A percentile compares a stretch with the other conserved stretches of the same genome.
Evolutionary conservation across 2,113 vertebrate species (phyloP).

Genomic region (Gadus chalcogrammus): DNA sequence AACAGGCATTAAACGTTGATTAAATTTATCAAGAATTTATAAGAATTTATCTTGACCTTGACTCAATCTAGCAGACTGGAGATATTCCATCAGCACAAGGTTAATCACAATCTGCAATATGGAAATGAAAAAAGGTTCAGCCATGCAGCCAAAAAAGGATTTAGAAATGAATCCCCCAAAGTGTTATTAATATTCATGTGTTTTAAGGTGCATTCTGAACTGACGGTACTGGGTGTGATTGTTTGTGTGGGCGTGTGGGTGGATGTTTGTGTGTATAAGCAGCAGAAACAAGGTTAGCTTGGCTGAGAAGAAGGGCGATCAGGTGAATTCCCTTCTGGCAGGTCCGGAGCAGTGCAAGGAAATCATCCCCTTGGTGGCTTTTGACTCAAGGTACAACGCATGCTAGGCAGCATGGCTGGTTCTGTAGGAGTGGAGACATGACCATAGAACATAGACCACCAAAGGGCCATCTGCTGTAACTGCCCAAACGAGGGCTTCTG

Average conservation of each 20-base stretch:
- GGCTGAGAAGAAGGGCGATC: conserved; percentile 58
- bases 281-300: conserved; percentile 53
- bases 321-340: conserved; percentile 69
- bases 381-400: conserved; percentile 62
- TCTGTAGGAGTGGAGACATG: too few relatives aligned
- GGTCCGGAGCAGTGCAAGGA: conserved; percentile 65
- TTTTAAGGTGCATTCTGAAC: not conserved
- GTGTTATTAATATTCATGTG: not conserved
- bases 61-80: too few relatives aligned
- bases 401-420: conserved; percentile 32
- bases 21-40: too few relatives aligned
- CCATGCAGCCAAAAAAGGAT: not conserved
- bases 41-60: too few relatives aligned
- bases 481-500: too few relatives aligned
- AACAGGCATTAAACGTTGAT: too few relatives aligned
- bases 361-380: conserved; percentile 40
- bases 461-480: too few relatives aligned
- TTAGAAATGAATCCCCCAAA: not conserved
- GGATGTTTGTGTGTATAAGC: not conserved
- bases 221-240: not conserved
- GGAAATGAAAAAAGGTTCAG: too few relatives aligned
- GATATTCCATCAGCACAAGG: too few relatives aligned
- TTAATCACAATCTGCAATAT: too few relatives aligned
- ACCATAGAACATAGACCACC: too few relatives aligned
- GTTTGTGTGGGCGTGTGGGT: conserved; percentile 15